A percentile compares a stretch with the other conserved stretches of the same genome.
Evolutionary conservation across 2,113 vertebrate species (phyloP).

Genomic region (Turnix velox): DNA sequence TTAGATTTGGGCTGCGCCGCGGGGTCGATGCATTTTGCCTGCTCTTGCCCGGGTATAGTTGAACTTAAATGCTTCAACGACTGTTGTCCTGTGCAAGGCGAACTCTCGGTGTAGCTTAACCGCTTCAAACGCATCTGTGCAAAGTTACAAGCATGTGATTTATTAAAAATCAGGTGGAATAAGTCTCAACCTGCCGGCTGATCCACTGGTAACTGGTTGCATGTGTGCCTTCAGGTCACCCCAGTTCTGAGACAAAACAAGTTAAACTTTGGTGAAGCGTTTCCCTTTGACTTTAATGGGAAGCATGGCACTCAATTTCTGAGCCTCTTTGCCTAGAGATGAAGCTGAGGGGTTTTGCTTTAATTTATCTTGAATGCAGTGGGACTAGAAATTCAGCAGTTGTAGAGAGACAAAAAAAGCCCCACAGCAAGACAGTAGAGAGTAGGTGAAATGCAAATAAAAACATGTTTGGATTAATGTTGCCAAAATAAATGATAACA

Average conservation of each 20-base stretch:
- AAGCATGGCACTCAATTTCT: neutral
- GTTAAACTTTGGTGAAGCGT: neutral
- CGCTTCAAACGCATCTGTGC: neutral
- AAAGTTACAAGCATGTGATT: neutral
- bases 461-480: neutral
- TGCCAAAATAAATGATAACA: slow-evolving; percentile 3
- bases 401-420: neutral
- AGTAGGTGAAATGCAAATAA: neutral
- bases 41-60: neutral
- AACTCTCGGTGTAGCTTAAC: neutral
- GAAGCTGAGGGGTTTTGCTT: neutral
- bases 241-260: neutral
- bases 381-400: neutral
- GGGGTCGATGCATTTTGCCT: rapidly evolving
- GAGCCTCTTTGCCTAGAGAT: neutral
- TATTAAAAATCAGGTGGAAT: neutral
- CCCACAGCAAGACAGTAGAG: neutral
- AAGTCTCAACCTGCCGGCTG: neutral
- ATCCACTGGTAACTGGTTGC: rapidly evolving
- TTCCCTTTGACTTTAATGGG: neutral
- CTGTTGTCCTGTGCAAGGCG: rapidly evolving
- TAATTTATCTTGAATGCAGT: neutral
- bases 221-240: rapidly evolving
- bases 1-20: rapidly evolving
- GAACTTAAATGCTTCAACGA: neutral